phyloP scores from a whole-genome alignment of 2,113 vertebrate genomes.

The Burhinus bistriatus region DNA sequence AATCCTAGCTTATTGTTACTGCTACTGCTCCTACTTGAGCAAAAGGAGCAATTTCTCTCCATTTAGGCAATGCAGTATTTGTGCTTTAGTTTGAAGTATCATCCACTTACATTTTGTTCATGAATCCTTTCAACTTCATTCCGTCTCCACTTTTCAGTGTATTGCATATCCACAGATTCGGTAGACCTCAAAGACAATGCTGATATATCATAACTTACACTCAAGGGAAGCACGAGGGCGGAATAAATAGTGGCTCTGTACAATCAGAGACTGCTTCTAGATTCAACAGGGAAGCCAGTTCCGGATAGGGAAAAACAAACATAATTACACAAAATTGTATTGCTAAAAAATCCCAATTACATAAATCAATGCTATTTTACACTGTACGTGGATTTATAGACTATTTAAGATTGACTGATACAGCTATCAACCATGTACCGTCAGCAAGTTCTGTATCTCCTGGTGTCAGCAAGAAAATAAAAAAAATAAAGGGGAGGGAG shows the following conservation, averaged over 20 bases:
- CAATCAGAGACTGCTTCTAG: background rate
- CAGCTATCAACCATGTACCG: background rate
- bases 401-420: constrained; percentile 51
- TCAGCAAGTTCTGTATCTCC: constrained; percentile 66
- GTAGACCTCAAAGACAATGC: constrained; percentile 29
- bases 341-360: constrained; percentile 61
- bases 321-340: constrained; percentile 59
- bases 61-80: constrained; percentile 35
- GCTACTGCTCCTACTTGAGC: background rate
- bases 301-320: constrained; percentile 40
- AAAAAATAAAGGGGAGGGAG: background rate
- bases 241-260: background rate
- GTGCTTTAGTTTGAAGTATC: constrained; percentile 29
- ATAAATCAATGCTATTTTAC: constrained; percentile 61
- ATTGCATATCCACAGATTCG: constrained; percentile 1
- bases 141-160: background rate
- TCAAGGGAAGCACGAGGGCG: background rate
- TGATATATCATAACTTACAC: constrained; percentile 46
- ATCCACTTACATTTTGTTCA: constrained; percentile 47
- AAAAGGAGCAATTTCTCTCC: constrained; percentile 37
- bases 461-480: constrained; percentile 64
- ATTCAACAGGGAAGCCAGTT: background rate
- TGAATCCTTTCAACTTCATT: constrained; percentile 49
- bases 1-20: constrained; percentile 10
- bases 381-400: constrained; percentile 54